Percentiles rank a stretch among this genome's conserved stretches.
Evolutionary conservation across 2,113 vertebrate genomes (phyloP).

Genomic region (Halichoerus grypus): DNA sequence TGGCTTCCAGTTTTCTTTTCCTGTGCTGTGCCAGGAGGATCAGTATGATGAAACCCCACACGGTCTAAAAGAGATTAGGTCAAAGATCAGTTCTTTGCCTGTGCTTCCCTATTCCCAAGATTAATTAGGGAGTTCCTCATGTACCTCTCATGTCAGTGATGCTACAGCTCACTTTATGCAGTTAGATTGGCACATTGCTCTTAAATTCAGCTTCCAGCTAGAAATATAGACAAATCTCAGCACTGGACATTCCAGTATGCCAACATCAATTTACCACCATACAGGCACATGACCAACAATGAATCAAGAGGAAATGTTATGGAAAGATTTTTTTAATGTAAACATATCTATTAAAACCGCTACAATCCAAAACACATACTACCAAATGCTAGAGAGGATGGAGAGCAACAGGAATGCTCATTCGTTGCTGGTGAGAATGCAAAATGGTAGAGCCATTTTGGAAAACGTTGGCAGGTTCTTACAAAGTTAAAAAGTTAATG

Average conservation of each 20-base stretch:
- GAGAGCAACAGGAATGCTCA: not conserved
- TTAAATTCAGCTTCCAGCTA: not conserved
- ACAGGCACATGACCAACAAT: no score
- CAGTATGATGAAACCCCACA: not conserved
- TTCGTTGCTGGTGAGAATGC: accelerated
- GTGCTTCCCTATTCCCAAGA: not conserved
- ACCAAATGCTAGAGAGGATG: not conserved
- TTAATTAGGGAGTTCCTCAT: not conserved
- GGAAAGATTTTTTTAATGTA: not conserved
- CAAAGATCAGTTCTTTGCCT: not conserved
- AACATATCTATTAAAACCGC: not conserved
- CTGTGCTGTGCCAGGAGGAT: not conserved
- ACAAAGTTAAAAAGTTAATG: not conserved
- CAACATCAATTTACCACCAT: not conserved
- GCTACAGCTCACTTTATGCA: no score
- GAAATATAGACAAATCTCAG: not conserved
- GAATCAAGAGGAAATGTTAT: not conserved
- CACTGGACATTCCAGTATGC: accelerated
- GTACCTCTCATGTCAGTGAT: accelerated
- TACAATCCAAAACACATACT: not conserved
- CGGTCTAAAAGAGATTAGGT: not conserved
- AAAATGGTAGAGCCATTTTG: not conserved
- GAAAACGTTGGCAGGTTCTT: not conserved
- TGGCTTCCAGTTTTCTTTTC: not conserved
- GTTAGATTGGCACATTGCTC: no score